phyloP scores from a whole-genome alignment of 2,888 invertebrate genomes.

The Ornithoptera alexandrae region DNA sequence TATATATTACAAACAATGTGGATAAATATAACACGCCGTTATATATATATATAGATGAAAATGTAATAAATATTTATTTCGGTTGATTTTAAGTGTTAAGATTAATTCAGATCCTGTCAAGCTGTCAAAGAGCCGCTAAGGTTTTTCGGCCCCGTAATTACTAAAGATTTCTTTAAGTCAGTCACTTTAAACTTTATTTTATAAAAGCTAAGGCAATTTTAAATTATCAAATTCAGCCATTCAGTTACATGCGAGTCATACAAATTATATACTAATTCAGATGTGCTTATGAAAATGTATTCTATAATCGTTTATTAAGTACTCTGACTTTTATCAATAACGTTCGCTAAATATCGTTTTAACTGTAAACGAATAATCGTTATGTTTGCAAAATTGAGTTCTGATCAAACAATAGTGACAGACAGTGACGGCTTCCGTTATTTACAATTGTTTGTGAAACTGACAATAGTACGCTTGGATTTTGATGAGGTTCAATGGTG shows the following conservation, averaged over 20 bases:
- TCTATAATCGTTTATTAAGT: neutral
- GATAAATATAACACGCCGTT: slow-evolving; percentile 6
- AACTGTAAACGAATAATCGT: neutral
- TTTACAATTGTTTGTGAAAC: slow-evolving; percentile 8
- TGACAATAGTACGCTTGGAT: neutral
- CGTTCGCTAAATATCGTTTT: neutral
- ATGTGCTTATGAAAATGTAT: no score
- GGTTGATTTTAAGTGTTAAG: neutral
- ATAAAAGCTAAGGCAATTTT: no score
- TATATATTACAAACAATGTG: slow-evolving; percentile 6
- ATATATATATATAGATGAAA: neutral
- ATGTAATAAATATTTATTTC: neutral
- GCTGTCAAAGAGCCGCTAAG: no score
- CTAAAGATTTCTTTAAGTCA: no score
- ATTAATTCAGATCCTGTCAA: neutral
- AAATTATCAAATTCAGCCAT: no score
- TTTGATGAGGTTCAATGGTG: slow-evolving; percentile 5
- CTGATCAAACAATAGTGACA: neutral
- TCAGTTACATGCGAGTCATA: no score
- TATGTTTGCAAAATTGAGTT: slow-evolving; percentile 17
- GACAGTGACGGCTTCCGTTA: neutral
- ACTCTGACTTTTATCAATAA: neutral
- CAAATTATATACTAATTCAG: no score
- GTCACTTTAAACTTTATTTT: no score
- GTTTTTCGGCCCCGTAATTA: no score